These are phyloP conservation scores for Timandra comae DNA, from an alignment of 2,888 invertebrate genomes.

Conservation along the genomic window DNA sequence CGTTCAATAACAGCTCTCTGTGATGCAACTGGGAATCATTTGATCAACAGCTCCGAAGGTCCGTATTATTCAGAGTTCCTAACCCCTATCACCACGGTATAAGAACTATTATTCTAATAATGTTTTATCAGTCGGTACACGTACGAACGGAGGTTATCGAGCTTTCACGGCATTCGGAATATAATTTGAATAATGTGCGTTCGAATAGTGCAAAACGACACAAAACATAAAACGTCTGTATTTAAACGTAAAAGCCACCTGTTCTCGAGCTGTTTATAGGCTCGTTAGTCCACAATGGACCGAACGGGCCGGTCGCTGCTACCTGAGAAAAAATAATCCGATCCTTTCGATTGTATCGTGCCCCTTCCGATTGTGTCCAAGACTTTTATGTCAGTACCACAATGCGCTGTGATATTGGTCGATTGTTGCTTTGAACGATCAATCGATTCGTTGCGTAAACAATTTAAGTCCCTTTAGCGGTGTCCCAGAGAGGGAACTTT, in stretches of 20 bases:
- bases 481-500: conserved; percentile 48
- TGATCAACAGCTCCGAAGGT: conserved; percentile 36
- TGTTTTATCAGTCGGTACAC: conserved; percentile 55
- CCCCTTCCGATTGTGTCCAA: conserved; percentile 49
- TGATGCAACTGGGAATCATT: conserved; percentile 46
- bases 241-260: conserved; percentile 42
- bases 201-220: conserved; percentile 58
- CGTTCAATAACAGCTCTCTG: conserved; percentile 25
- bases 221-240: conserved; percentile 34
- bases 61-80: conserved; percentile 32
- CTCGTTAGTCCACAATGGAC: conserved; percentile 63
- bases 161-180: conserved; percentile 70
- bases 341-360: conserved; percentile 47
- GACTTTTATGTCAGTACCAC: conserved; percentile 54
- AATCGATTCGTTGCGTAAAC: conserved; percentile 53
- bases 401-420: conserved; percentile 49
- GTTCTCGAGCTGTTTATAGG: conserved; percentile 49
- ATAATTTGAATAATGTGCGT: conserved; percentile 69
- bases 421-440: conserved; percentile 39
- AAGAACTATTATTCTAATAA: conserved; percentile 23
- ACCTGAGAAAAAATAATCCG: conserved; percentile 51
- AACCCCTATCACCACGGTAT: conserved; percentile 16
- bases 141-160: conserved; percentile 60
- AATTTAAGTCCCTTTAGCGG: conserved; percentile 38
- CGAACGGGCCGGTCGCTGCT: conserved; percentile 40